phyloP scores from a whole-genome alignment of 2,797 vertebrate genomes.

The Siniperca undulata region DNA sequence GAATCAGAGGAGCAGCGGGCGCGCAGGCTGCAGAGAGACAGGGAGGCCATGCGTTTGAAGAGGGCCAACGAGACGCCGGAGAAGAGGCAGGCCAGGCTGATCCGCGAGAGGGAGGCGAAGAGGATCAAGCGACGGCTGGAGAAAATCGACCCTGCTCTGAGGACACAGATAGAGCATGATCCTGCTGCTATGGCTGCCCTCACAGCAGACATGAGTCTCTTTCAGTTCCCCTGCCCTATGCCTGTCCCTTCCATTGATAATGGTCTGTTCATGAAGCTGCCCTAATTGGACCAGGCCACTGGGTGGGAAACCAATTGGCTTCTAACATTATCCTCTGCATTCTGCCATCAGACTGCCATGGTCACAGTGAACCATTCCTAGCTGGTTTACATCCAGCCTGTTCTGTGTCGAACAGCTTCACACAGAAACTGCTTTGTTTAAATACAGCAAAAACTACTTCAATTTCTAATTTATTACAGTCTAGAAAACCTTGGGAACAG shows the following conservation, averaged over 20 bases:
- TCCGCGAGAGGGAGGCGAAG: slow-evolving; percentile 97
- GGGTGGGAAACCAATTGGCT: neutral
- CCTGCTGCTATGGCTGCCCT: slow-evolving; percentile 96
- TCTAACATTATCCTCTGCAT: slow-evolving; percentile 41
- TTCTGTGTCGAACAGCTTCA: slow-evolving; percentile 44
- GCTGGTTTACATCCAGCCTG: slow-evolving; percentile 54
- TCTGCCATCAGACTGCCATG: slow-evolving; percentile 44
- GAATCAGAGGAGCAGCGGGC: slow-evolving; percentile 95
- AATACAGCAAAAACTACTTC: slow-evolving; percentile 59
- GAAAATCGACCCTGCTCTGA: slow-evolving; percentile 97
- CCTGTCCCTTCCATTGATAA: slow-evolving; percentile 93
- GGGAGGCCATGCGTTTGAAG: slow-evolving; percentile 97
- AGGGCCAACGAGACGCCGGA: slow-evolving; percentile 97
- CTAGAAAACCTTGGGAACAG: slow-evolving; percentile 74
- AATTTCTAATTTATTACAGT: slow-evolving; percentile 80
- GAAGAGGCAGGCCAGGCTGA: slow-evolving; percentile 94
- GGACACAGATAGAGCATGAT: slow-evolving; percentile 97
- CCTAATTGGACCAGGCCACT: slow-evolving; percentile 63
- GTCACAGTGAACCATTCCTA: slow-evolving; percentile 60
- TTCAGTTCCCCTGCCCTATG: slow-evolving; percentile 96
- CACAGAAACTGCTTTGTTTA: slow-evolving; percentile 62
- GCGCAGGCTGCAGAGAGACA: slow-evolving; percentile 93
- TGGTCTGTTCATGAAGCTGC: slow-evolving; percentile 91
- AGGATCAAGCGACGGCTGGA: slow-evolving; percentile 94
- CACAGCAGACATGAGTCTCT: slow-evolving; percentile 96